Evolutionary conservation across 2,888 invertebrate species (phyloP).

Genomic region (Leptothorax acervorum): DNA sequence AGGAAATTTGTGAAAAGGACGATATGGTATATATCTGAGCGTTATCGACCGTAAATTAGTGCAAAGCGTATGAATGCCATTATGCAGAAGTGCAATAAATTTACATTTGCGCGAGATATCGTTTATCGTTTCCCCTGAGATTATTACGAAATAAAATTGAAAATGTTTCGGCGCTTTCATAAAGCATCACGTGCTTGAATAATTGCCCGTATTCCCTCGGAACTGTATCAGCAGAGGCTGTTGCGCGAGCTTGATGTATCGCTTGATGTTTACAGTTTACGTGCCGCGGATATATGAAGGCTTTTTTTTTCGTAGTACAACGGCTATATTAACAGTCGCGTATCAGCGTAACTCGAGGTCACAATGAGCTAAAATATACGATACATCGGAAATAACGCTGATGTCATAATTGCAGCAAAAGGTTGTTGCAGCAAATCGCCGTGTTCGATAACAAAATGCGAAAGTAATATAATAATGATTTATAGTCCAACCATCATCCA

Average conservation of each 20-base stretch:
- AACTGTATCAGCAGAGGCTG: constrained; percentile 6
- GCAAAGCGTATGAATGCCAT: constrained; percentile 8
- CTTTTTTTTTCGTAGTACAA: not conserved
- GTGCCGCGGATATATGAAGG: not conserved
- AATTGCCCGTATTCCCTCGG: constrained; percentile 22
- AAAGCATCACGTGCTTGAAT: constrained; percentile 40
- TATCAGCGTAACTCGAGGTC: constrained; percentile 1
- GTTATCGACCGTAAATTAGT: constrained; percentile 31
- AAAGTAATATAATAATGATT: constrained; percentile 24
- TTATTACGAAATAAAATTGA: constrained; percentile 55
- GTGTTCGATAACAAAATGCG: not conserved
- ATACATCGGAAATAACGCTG: constrained; percentile 17
- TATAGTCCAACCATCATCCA: constrained; percentile 13
- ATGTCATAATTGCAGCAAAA: constrained; percentile 7
- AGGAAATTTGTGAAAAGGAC: constrained; percentile 11
- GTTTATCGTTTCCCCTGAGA: constrained; percentile 42
- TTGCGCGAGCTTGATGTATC: constrained; percentile 3
- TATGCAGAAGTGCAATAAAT: constrained; percentile 38
- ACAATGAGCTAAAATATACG: constrained; percentile 9
- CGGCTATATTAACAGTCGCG: constrained; percentile 15
- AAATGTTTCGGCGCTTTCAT: constrained; percentile 64
- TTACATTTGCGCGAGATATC: constrained; percentile 27
- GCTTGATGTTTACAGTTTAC: constrained; percentile 23
- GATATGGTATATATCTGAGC: not conserved
- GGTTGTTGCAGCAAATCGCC: not conserved